phyloP scores from a whole-genome alignment of 2,888 invertebrate genomes.

The Drosophila nr. fundita region DNA sequence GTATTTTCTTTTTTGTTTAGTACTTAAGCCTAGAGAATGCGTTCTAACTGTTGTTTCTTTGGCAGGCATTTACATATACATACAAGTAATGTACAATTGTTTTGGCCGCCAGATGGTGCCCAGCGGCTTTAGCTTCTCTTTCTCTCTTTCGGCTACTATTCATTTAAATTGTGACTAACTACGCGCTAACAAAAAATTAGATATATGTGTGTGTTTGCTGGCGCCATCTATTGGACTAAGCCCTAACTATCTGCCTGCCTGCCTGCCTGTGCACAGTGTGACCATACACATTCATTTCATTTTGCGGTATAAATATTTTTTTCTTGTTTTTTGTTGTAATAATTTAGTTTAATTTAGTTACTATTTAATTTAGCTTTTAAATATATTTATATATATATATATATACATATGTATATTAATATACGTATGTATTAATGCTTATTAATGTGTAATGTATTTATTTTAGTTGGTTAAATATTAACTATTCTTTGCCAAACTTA shows the following conservation, averaged over 20 bases:
- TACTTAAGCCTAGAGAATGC: constrained; percentile 39
- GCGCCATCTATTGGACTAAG: constrained; percentile 46
- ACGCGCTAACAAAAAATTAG: constrained; percentile 68
- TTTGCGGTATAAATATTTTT: constrained; percentile 35
- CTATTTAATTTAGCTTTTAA: constrained; percentile 39
- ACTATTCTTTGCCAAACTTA: constrained; percentile 12
- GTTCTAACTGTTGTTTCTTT: constrained; percentile 12
- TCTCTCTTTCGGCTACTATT: constrained; percentile 44
- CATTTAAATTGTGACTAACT: constrained; percentile 80
- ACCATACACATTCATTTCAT: constrained; percentile 1
- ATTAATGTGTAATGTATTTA: constrained; percentile 13
- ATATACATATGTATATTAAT: constrained; percentile 9
- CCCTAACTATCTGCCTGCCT: not conserved
- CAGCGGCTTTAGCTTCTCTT: constrained; percentile 37
- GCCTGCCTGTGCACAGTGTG: constrained; percentile 25
- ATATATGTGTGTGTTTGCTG: constrained; percentile 39
- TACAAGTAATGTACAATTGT: constrained; percentile 1
- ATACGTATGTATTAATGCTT: constrained; percentile 33
- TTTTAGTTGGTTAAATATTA: constrained; percentile 8
- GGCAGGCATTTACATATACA: constrained; percentile 5
- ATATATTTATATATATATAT: constrained; percentile 21
- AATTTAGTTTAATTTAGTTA: constrained; percentile 52
- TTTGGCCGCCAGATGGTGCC: constrained; percentile 49
- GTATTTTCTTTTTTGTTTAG: not conserved
- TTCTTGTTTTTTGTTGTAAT: constrained; percentile 31